These are phyloP conservation scores for Eudasyphora cyanicolor DNA, from an alignment of 2,888 invertebrate species.

Conservation along the genomic window DNA sequence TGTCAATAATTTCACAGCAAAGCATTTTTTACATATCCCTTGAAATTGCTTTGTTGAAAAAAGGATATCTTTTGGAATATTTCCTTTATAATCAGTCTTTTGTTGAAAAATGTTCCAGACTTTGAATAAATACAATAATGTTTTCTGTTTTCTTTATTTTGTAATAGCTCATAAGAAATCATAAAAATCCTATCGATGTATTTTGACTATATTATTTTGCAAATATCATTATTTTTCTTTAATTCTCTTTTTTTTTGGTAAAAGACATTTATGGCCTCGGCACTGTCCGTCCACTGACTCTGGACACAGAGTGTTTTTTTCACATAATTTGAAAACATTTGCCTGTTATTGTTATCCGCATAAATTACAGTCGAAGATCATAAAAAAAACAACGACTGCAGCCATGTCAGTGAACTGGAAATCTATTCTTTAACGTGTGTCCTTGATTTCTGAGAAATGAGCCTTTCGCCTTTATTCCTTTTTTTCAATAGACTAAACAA, in stretches of 20 bases:
- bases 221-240: background rate
- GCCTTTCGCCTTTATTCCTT: no score
- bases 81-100: background rate
- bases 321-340: slow-evolving; percentile 1
- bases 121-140: no score
- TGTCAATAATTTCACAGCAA: background rate
- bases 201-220: background rate
- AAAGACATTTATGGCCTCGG: background rate
- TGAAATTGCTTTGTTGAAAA: no score
- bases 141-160: background rate
- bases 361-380: background rate
- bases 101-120: background rate
- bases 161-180: no score
- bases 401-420: background rate
- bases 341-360: background rate
- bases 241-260: no score
- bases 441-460: background rate
- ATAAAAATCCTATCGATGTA: no score
- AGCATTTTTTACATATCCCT: no score
- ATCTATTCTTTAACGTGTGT: background rate
- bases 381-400: background rate
- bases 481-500: background rate
- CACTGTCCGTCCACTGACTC: background rate
- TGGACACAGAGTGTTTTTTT: background rate
- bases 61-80: no score